These are phyloP conservation scores for Glandiceps talaboti DNA, from an alignment of 53 echinoderm and acorn worm species.

Conservation along the genomic window DNA sequence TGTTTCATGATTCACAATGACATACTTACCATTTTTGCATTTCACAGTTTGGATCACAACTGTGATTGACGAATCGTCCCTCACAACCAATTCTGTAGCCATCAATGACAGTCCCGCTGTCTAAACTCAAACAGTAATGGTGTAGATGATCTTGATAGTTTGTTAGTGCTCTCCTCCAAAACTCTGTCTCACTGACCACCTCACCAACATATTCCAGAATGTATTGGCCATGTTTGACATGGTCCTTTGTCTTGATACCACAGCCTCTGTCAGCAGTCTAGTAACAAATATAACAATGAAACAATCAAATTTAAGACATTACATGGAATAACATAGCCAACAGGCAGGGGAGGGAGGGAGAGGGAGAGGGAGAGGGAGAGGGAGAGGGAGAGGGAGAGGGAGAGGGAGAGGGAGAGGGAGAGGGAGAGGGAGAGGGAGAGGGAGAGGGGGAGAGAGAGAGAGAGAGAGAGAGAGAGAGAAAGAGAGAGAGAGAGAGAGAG, in stretches of 20 bases:
- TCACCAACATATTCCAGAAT: conserved; percentile 95
- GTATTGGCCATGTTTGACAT: conserved; percentile 46
- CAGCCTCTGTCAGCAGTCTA: conserved; percentile 77
- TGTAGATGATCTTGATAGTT: conserved; percentile 96
- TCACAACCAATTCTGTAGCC: conserved; percentile 91
- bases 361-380: too few species aligned
- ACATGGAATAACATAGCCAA: too few species aligned
- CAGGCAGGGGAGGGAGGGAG: too few species aligned
- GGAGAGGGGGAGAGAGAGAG: too few species aligned
- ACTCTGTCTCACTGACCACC: conserved; percentile 91
- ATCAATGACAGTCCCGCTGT: conserved; percentile 90
- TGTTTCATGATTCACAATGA: too few species aligned
- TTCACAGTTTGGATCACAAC: conserved; percentile 96
- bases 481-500: too few species aligned
- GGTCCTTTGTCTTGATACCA: conserved; percentile 53
- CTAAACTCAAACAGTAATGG: conserved; percentile 94
- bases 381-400: too few species aligned
- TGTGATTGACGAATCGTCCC: conserved; percentile 93
- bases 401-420: too few species aligned
- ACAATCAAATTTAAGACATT: too few species aligned
- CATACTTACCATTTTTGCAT: conserved; percentile 99
- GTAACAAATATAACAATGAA: too few species aligned
- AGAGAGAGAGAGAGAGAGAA: too few species aligned
- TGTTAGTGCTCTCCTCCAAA: conserved; percentile 74
- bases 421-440: too few species aligned